Percentiles rank a stretch among this genome's conserved stretches.
Evolutionary conservation across 2,888 invertebrate species (phyloP).

Genomic region (Pyralis farinalis): DNA sequence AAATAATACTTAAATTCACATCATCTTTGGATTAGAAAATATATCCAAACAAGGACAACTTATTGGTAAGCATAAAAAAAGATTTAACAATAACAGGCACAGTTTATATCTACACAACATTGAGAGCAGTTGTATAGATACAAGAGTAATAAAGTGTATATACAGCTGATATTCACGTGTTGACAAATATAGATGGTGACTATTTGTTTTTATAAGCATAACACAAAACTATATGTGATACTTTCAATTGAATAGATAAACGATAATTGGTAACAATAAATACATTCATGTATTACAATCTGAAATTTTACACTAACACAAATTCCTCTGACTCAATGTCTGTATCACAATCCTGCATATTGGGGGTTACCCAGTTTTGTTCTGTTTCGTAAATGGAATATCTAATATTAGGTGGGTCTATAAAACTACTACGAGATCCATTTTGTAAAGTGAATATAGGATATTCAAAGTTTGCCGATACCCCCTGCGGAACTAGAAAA

Average conservation of each 20-base stretch:
- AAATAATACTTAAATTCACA: too few relatives aligned
- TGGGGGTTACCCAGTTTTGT: constrained; percentile 71
- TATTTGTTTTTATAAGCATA: too few relatives aligned
- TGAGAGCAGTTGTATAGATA: not conserved
- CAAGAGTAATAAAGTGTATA: not conserved
- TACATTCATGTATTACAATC: too few relatives aligned
- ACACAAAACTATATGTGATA: too few relatives aligned
- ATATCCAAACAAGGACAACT: too few relatives aligned
- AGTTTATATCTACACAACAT: not conserved
- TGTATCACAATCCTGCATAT: constrained; percentile 80
- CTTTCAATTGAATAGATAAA: too few relatives aligned
- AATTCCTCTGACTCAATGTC: constrained; percentile 88
- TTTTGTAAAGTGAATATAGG: constrained; percentile 92
- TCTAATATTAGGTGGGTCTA: constrained; percentile 78
- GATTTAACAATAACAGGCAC: too few relatives aligned
- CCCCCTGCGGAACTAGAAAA: constrained; percentile 68
- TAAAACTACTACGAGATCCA: constrained; percentile 83
- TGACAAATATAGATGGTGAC: too few relatives aligned
- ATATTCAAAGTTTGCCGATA: constrained; percentile 83
- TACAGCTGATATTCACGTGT: not conserved
- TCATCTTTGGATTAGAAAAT: too few relatives aligned
- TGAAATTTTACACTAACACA: constrained; percentile 80
- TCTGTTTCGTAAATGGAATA: constrained; percentile 77
- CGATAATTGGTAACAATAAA: too few relatives aligned
- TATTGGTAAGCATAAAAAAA: too few relatives aligned